Conservation (phyloP, 2,113 vertebrate species). For the Macaca nemestrina region DNA sequence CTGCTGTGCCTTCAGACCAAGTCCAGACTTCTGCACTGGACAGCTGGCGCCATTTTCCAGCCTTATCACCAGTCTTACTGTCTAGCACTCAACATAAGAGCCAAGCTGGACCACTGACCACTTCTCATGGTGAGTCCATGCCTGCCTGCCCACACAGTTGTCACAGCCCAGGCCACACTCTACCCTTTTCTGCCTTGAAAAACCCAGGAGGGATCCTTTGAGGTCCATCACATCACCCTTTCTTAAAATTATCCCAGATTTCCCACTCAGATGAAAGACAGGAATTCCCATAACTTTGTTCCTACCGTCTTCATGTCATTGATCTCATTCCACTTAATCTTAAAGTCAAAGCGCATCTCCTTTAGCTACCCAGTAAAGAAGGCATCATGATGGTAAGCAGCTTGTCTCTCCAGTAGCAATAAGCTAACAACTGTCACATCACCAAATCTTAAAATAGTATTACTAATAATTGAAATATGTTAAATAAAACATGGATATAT, state of each 20-base stretch:
- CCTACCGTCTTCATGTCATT: neutral
- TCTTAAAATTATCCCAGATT: slow-evolving; percentile 8
- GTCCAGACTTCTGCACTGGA: neutral
- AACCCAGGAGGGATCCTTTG: neutral
- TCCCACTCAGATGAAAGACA: neutral
- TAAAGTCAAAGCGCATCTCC: neutral
- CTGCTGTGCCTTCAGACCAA: neutral
- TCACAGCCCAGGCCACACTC: neutral
- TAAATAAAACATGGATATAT: slow-evolving; percentile 4
- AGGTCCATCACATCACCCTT: neutral
- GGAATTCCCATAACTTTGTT: neutral
- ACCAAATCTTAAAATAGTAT: slow-evolving; percentile 26
- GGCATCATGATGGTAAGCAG: neutral
- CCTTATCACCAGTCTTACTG: neutral
- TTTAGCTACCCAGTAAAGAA: neutral
- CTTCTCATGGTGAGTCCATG: neutral
- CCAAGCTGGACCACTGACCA: neutral
- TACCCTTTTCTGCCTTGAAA: neutral
- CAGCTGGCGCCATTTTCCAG: neutral
- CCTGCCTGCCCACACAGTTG: neutral
- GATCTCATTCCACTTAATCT: neutral
- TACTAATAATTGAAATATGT: neutral
- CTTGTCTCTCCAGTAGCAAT: neutral
- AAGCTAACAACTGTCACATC: slow-evolving; percentile 20
- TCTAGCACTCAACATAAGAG: neutral